A percentile compares a stretch with the other conserved stretches of the same genome.
These are phyloP conservation scores for Dicaeum eximium DNA, from an alignment of 2,113 vertebrate genomes.

Conservation along the genomic window DNA sequence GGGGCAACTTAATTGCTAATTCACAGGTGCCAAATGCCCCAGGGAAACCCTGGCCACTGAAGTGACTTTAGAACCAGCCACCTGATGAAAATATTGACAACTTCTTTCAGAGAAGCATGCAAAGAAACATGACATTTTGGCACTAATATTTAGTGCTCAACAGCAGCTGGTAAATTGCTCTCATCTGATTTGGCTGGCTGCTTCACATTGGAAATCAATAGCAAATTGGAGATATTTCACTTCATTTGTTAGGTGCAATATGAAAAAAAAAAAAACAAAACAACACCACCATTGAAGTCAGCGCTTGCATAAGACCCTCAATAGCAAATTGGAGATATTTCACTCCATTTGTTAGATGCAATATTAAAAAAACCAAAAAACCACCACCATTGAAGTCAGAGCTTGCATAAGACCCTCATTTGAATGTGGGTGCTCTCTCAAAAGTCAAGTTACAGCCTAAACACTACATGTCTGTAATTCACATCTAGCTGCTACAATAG, in stretches of 20 bases:
- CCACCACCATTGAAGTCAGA: not conserved
- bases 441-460: not conserved
- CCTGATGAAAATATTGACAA: not conserved
- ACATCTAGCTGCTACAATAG: not conserved
- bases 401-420: not conserved
- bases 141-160: constrained; percentile 34
- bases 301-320: not conserved
- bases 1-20: not conserved
- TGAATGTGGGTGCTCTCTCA: not conserved
- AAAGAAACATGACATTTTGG: constrained; percentile 13
- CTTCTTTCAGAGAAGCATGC: not conserved
- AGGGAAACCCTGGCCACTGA: not conserved
- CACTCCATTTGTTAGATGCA: not conserved
- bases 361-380: not conserved
- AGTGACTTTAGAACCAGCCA: not conserved
- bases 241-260: not conserved
- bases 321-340: constrained; percentile 37
- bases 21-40: not conserved
- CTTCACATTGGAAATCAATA: constrained; percentile 2
- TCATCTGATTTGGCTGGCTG: constrained; percentile 33
- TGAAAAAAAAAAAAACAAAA: not conserved
- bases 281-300: not conserved
- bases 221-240: constrained; percentile 24
- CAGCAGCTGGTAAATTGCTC: constrained; percentile 38
- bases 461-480: not conserved